phyloP scores from a whole-genome alignment of 2,113 vertebrate species.

The Xerus inauris region DNA sequence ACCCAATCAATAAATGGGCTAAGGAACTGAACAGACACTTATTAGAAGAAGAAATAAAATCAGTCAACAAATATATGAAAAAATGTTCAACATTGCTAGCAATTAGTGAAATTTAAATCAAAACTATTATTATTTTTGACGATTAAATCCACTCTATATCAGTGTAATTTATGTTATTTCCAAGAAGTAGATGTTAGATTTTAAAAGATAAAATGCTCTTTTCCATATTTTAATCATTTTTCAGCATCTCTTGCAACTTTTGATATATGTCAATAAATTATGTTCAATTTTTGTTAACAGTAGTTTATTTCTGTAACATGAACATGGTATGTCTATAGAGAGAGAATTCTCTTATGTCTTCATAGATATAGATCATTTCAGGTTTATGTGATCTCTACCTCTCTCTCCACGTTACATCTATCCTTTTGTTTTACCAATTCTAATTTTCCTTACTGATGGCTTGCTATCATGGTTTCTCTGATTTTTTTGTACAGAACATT shows the following conservation, averaged over 20 bases:
- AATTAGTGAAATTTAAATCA: too few species aligned
- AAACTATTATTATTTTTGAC: too few species aligned
- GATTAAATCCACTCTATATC: background rate
- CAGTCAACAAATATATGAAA: too few species aligned
- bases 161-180: background rate
- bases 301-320: background rate
- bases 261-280: background rate
- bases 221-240: background rate
- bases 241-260: background rate
- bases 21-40: too few species aligned
- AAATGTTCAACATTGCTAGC: too few species aligned
- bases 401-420: background rate
- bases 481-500: background rate
- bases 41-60: too few species aligned
- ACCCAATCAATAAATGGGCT: too few species aligned
- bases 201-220: background rate
- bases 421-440: background rate
- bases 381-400: background rate
- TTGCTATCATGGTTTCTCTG: background rate
- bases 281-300: background rate
- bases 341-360: background rate
- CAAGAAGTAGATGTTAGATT: background rate
- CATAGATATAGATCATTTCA: background rate
- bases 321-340: background rate
- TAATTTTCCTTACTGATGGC: background rate